A percentile compares a stretch with the other conserved stretches of the same genome.
phyloP scores from a whole-genome alignment of 2,888 invertebrate species.

The Netelia fuscicornis region DNA sequence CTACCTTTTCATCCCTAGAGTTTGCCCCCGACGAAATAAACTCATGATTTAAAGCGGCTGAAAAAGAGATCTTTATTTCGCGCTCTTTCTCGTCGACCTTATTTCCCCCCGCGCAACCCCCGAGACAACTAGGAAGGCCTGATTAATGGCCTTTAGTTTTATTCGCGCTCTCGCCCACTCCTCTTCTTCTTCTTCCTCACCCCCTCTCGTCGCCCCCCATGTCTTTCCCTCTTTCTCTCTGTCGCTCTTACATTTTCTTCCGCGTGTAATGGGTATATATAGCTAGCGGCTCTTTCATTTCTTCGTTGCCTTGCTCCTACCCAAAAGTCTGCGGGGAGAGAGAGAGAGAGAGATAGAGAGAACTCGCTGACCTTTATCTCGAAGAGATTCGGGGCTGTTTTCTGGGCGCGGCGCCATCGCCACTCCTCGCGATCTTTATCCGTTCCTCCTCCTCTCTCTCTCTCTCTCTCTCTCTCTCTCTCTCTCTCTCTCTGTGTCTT shows the following conservation, averaged over 20 bases:
- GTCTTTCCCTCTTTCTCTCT: constrained; percentile 12
- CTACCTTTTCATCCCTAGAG: constrained; percentile 52
- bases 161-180: constrained; percentile 73
- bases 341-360: constrained; percentile 49
- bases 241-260: background rate
- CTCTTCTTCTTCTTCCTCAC: constrained; percentile 37
- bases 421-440: constrained; percentile 69
- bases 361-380: constrained; percentile 79
- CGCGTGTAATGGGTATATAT: constrained; percentile 53
- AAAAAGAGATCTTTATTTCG: constrained; percentile 80
- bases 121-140: constrained; percentile 77
- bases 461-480: constrained; percentile 25
- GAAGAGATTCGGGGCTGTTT: constrained; percentile 62
- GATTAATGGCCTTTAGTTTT: constrained; percentile 83
- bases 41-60: constrained; percentile 81
- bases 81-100: constrained; percentile 71
- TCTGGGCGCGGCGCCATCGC: constrained; percentile 64
- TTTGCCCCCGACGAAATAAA: constrained; percentile 77
- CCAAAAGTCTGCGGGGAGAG: constrained; percentile 10
- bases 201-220: background rate
- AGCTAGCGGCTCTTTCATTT: constrained; percentile 43
- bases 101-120: constrained; percentile 72
- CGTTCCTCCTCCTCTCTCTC: constrained; percentile 30
- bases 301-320: constrained; percentile 53
- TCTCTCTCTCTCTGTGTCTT: constrained; percentile 15